A percentile compares a stretch with the other conserved stretches of the same genome.
These are phyloP conservation scores for Calonectris borealis DNA, from an alignment of 2,113 vertebrate genomes.

Conservation along the genomic window DNA sequence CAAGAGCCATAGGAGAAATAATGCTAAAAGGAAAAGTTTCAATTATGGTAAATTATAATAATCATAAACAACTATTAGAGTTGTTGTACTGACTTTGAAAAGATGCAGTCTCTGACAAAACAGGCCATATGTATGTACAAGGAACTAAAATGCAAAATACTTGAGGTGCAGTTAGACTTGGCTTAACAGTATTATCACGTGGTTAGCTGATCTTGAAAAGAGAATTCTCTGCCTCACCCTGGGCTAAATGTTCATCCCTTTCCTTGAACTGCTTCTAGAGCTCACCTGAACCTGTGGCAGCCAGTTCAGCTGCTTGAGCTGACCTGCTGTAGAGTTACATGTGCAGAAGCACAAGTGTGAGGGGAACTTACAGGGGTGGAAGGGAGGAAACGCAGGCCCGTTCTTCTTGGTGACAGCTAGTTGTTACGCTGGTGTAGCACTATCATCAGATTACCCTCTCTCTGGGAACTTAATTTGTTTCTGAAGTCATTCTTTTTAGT, in stretches of 20 bases:
- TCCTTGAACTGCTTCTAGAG: neutral
- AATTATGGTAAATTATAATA: neutral
- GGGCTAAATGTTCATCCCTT: neutral
- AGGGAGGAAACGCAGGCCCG: neutral
- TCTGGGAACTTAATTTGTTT: neutral
- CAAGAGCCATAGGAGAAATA: neutral
- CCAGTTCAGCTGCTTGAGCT: neutral
- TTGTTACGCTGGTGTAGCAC: neutral
- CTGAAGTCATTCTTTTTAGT: neutral
- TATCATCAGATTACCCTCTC: neutral
- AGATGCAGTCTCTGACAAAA: neutral
- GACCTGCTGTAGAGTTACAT: neutral
- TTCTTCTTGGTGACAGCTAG: neutral
- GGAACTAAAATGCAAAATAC: neutral
- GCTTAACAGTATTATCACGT: neutral
- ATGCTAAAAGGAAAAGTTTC: neutral
- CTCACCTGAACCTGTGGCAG: neutral
- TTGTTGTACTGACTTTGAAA: neutral
- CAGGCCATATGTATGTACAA: neutral
- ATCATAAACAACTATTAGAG: neutral
- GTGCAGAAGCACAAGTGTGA: neutral
- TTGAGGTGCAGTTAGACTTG: neutral
- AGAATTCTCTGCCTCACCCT: neutral
- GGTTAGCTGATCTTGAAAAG: neutral
- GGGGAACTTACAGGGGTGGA: neutral